Evolutionary conservation across 2,888 invertebrate genomes (phyloP), one percentile per base, ranked within the genome.

Genomic region (Andrena flavipes): DNA sequence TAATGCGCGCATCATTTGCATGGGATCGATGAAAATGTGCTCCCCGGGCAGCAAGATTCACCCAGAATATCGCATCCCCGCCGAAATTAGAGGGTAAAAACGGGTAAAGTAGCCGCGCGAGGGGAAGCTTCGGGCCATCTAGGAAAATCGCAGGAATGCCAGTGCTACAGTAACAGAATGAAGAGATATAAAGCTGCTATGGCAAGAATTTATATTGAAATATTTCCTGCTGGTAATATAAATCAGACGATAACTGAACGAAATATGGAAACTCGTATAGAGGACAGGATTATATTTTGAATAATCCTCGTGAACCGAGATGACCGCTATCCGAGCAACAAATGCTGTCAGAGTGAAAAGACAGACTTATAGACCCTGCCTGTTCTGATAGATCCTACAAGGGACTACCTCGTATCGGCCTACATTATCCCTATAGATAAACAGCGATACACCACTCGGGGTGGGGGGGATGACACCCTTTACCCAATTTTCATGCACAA

Each of bases 361-460:
- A 16, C 16, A 0, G 16, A 5, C 16, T 42, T 42, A 4, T 16
- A 42, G 16, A 42, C 16, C 42, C 42, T 16, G 4, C 42, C 16
- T 54, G 4, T 26, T 56, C 56, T 26, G 23, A 20, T 56, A 26
- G 56, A 0, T 56, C 56, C 56, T 8, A 23, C 20, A 20, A 54
- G 8, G 20, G 54, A 10, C 7, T n/a, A 54, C 54, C 23, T 56
- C 56, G 23, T n/a, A 13, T 26, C 56, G 30, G 8, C 1, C 35
- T 16, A 20, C 60, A 20, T 69, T 62, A 23, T 49, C 49, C 4
- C 16, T 10, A 49, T 30, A 49, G 49, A 59, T 49, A 67, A 74
- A 74, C 67, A 67, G 23, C 23, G n/a, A 33, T 13, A 8, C 30
- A 26, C 49, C 74, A 13, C 30, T 8, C 10, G 6, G 10, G n/a